Evolutionary conservation across 2,113 vertebrate genomes (phyloP).

Genomic region (Chamaetylas fuelleborni): DNA sequence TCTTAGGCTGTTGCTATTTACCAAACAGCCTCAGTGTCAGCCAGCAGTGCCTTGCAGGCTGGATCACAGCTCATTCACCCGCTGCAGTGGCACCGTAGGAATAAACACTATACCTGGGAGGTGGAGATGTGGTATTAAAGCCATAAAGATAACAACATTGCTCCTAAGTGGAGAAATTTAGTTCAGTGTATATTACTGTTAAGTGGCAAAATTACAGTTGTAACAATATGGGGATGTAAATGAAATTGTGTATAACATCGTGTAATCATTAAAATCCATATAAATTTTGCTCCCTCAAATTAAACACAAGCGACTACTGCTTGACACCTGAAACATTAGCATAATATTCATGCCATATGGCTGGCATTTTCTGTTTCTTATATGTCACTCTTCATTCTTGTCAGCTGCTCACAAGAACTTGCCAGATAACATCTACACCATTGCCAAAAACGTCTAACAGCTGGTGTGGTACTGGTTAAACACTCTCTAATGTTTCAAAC

Average conservation of each 20-base stretch:
- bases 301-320: constrained; percentile 16
- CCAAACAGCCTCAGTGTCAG: not conserved
- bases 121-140: not conserved
- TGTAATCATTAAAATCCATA: constrained; percentile 52
- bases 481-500: constrained; percentile 13
- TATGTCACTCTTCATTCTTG: constrained; percentile 63
- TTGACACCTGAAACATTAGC: constrained; percentile 62
- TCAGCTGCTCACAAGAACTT: constrained; percentile 50
- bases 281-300: constrained; percentile 49
- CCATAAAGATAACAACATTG: constrained; percentile 1
- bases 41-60: rapidly evolving
- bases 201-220: constrained; percentile 29
- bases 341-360: constrained; percentile 64
- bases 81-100: not conserved
- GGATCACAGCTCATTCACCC: not conserved
- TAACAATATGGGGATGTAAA: constrained; percentile 49
- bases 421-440: constrained; percentile 47
- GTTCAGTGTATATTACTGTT: not conserved
- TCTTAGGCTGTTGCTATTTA: not conserved
- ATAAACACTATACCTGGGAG: not conserved
- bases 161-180: constrained; percentile 24
- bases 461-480: constrained; percentile 56
- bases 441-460: constrained; percentile 60
- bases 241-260: constrained; percentile 45
- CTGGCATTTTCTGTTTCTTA: constrained; percentile 59